Conservation (phyloP, 1,140 invertebrate genomes). For the Littorina saxatilis region DNA sequence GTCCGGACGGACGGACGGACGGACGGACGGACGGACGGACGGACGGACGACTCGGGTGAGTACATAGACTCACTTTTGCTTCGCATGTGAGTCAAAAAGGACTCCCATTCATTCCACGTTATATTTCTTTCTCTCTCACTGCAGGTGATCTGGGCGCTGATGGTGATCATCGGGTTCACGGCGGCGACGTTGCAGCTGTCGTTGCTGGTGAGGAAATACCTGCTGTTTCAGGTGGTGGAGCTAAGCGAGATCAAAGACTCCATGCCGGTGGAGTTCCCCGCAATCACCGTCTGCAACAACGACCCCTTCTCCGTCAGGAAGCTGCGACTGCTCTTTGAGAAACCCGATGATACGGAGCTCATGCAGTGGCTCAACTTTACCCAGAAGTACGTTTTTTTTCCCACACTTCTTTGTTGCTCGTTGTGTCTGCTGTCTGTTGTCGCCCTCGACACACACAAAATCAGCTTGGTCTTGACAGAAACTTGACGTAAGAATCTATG, state of each 20-base stretch:
- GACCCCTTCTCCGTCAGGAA: conserved; percentile 65
- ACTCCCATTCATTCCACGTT: neutral
- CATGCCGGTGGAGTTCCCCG: conserved; percentile 71
- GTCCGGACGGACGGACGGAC: too few relatives aligned
- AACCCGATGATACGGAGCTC: conserved; percentile 44
- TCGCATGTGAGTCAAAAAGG: too few relatives aligned
- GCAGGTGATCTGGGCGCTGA: conserved; percentile 49
- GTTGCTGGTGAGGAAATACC: conserved; percentile 66
- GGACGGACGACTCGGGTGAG: too few relatives aligned
- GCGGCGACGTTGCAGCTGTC: conserved; percentile 70
- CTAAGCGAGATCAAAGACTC: conserved; percentile 70
- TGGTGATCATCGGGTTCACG: conserved; percentile 71
- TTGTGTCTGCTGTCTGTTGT: too few relatives aligned
- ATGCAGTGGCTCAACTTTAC: conserved; percentile 63
- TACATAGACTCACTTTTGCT: too few relatives aligned
- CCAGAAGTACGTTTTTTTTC: conserved; percentile 33
- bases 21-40: too few relatives aligned
- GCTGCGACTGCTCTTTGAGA: conserved; percentile 44
- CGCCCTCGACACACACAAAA: too few relatives aligned
- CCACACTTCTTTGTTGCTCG: too few relatives aligned
- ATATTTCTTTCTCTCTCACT: neutral
- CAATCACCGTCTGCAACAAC: conserved; percentile 70
- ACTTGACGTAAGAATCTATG: too few relatives aligned
- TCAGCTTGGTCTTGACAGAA: too few relatives aligned
- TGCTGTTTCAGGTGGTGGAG: conserved; percentile 70